phyloP scores from a whole-genome alignment of 92 coral and sea anemone genomes.

The Desmophyllum pertusum region DNA sequence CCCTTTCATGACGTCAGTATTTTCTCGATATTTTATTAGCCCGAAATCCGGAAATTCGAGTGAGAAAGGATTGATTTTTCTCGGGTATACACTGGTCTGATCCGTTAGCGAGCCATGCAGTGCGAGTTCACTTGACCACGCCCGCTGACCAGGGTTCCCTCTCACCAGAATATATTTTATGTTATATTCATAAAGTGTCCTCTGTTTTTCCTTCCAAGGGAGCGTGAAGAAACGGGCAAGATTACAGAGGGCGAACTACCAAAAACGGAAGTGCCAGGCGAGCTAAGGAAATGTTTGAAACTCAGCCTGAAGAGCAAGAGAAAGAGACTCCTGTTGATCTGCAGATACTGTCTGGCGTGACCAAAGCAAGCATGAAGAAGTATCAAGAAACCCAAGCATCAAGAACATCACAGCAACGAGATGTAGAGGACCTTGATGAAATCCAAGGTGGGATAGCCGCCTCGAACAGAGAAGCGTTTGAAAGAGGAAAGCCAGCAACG shows the following conservation, averaged over 20 bases:
- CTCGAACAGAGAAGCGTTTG: slow-evolving; percentile 67
- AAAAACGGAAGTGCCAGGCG: slow-evolving; percentile 71
- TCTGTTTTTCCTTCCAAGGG: slow-evolving; percentile 27
- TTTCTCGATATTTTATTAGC: too few species aligned
- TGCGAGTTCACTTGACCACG: too few species aligned
- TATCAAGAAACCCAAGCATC: slow-evolving; percentile 55
- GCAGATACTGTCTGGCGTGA: slow-evolving; percentile 67
- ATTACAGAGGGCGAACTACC: slow-evolving; percentile 77
- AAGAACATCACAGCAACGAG: slow-evolving; percentile 34
- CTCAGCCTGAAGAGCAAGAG: slow-evolving; percentile 52
- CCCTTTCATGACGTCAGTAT: too few species aligned
- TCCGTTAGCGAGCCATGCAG: too few species aligned
- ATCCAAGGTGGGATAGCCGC: slow-evolving; percentile 83
- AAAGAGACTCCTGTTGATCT: slow-evolving; percentile 67
- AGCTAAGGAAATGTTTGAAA: slow-evolving; percentile 70
- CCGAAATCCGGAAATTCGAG: too few species aligned
- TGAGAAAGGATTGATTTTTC: too few species aligned
- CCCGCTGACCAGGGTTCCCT: too few species aligned
- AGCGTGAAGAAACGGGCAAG: slow-evolving; percentile 70
- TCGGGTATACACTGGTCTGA: too few species aligned
- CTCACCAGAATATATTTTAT: background rate
- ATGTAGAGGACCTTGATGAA: slow-evolving; percentile 64
- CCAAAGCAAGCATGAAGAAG: slow-evolving; percentile 37
- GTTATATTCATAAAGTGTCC: background rate
- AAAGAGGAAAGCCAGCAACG: slow-evolving; percentile 62